phyloP scores from a whole-genome alignment of 2,113 vertebrate species.

The Psammodynastes pulverulentus region DNA sequence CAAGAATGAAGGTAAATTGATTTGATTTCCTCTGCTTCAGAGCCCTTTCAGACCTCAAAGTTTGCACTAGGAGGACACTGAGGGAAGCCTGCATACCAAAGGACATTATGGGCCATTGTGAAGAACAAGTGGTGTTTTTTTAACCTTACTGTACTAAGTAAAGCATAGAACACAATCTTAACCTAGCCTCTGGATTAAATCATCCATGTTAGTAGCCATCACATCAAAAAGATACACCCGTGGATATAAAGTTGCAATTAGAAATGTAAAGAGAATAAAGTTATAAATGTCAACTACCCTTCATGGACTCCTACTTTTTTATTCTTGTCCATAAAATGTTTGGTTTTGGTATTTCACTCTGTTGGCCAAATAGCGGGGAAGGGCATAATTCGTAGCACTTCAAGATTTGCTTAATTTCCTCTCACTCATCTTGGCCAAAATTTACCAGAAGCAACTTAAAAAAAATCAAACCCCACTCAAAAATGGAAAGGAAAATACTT shows the following conservation, averaged over 20 bases:
- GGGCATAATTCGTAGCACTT: background rate
- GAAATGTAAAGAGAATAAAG: background rate
- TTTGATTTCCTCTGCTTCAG: background rate
- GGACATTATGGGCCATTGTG: slow-evolving; percentile 4
- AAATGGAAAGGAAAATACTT: background rate
- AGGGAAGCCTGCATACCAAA: background rate
- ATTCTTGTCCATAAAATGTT: slow-evolving; percentile 1
- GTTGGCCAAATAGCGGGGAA: background rate
- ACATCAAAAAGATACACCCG: background rate
- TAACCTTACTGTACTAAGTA: background rate
- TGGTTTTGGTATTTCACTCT: background rate
- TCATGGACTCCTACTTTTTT: background rate
- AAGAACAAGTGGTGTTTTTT: background rate
- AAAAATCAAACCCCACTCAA: background rate
- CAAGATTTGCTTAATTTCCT: background rate
- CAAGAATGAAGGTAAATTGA: background rate
- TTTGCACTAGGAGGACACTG: background rate
- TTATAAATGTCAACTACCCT: background rate
- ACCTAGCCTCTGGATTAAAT: background rate
- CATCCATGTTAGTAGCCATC: background rate
- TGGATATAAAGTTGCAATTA: background rate
- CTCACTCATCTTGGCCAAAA: background rate
- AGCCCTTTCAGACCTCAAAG: background rate
- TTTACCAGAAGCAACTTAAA: background rate
- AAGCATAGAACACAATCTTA: background rate